These are phyloP conservation scores for Epirrita christyi DNA, from an alignment of 2,888 invertebrate species.

Conservation along the genomic window DNA sequence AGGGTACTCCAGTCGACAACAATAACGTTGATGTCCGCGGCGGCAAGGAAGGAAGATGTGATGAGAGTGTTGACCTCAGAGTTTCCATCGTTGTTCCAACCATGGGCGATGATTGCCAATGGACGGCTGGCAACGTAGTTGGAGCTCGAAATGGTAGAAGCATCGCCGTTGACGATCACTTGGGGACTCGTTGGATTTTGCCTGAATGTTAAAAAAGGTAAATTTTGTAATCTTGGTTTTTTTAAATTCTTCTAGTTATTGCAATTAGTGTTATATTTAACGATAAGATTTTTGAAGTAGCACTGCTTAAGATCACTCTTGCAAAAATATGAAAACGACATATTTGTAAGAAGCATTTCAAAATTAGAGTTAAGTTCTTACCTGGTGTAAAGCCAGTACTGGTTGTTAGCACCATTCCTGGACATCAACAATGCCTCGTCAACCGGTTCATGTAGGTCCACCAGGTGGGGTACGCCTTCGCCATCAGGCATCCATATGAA, in stretches of 20 bases:
- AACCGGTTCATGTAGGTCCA: slow-evolving; percentile 61
- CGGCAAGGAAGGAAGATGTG: slow-evolving; percentile 23
- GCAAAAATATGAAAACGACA: no score
- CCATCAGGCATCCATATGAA: slow-evolving; percentile 77
- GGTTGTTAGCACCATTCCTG: slow-evolving; percentile 67
- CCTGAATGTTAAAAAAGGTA: slow-evolving; percentile 46
- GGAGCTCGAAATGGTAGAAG: slow-evolving; percentile 42
- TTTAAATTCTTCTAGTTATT: no score
- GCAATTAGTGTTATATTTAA: no score
- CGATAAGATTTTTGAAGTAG: no score
- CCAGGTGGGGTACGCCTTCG: slow-evolving; percentile 60
- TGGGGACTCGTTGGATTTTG: slow-evolving; percentile 56
- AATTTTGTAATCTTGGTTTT: no score
- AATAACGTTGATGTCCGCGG: slow-evolving; percentile 64
- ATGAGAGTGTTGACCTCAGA: slow-evolving; percentile 22
- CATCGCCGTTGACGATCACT: slow-evolving; percentile 54
- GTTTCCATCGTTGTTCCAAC: slow-evolving; percentile 32
- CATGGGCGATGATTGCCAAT: slow-evolving; percentile 28
- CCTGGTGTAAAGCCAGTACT: slow-evolving; percentile 68
- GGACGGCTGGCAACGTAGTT: slow-evolving; percentile 21
- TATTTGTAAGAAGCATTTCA: no score
- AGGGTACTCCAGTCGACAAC: slow-evolving; percentile 68
- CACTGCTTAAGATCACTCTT: no score
- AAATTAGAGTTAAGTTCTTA: slow-evolving; percentile 20
- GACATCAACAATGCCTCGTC: slow-evolving; percentile 39